Evolutionary conservation across 92 coral and sea anemone species (phyloP).

Genomic region (Bergia sp.): DNA sequence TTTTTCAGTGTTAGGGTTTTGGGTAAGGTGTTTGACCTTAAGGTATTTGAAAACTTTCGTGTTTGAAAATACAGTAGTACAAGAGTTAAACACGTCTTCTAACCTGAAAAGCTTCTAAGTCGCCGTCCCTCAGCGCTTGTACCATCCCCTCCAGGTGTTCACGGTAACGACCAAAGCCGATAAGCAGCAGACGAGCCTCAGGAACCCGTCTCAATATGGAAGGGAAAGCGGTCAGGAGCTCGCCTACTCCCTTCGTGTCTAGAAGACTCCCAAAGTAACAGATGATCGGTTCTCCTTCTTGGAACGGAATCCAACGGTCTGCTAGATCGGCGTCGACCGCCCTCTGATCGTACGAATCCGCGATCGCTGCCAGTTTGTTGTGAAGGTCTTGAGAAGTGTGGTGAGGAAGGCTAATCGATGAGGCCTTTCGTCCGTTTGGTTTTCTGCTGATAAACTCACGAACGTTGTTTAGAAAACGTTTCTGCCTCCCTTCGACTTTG

Average conservation of each 20-base stretch:
- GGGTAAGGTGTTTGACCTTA: not conserved
- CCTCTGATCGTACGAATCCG: constrained; percentile 78
- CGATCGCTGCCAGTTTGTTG: constrained; percentile 52
- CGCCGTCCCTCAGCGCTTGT: constrained; percentile 67
- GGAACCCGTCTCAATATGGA: constrained; percentile 75
- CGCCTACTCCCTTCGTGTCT: constrained; percentile 93
- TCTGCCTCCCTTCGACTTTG: constrained; percentile 63
- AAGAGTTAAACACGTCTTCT: constrained; percentile 4
- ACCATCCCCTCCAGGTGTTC: constrained; percentile 89
- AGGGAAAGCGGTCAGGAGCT: constrained; percentile 79
- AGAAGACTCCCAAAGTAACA: constrained; percentile 86
- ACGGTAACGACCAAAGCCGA: constrained; percentile 86
- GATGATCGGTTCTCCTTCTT: constrained; percentile 79
- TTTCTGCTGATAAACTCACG: constrained; percentile 66
- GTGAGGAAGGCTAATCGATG: constrained; percentile 59
- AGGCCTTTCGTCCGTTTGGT: constrained; percentile 73
- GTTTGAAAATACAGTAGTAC: not conserved
- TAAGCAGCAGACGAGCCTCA: constrained; percentile 69
- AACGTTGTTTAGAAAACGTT: constrained; percentile 72
- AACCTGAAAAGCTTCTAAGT: constrained; percentile 79
- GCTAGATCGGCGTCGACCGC: constrained; percentile 85
- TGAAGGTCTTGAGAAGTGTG: constrained; percentile 55
- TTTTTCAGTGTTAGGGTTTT: not conserved
- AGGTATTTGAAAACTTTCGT: not conserved
- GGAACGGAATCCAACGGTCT: constrained; percentile 76